Percentiles rank a stretch among this genome's conserved stretches.
Conservation (phyloP, 2,888 invertebrate genomes). For the Panopea generosa region DNA sequence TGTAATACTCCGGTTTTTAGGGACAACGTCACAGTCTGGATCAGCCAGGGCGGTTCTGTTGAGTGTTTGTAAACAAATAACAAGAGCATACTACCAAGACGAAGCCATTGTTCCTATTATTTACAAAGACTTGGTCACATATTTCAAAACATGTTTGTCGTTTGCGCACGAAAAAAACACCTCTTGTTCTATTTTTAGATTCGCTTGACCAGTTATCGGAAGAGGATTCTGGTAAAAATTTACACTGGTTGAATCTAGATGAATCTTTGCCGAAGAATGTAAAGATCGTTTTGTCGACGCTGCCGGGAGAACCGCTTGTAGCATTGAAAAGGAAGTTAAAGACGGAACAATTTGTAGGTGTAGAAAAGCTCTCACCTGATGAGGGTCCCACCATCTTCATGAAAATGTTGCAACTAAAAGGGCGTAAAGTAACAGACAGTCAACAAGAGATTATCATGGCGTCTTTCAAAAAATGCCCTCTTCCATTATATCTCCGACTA, state of each 20-base stretch:
- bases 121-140: constrained; percentile 19
- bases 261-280: constrained; percentile 63
- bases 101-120: constrained; percentile 12
- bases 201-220: constrained; percentile 72
- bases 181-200: constrained; percentile 69
- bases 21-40: constrained; percentile 66
- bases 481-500: constrained; percentile 74
- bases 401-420: constrained; percentile 54
- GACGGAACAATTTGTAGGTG: constrained; percentile 52
- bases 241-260: constrained; percentile 71
- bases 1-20: constrained; percentile 62
- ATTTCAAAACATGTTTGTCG: constrained; percentile 21
- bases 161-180: constrained; percentile 45
- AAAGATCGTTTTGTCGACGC: constrained; percentile 71
- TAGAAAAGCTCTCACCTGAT: constrained; percentile 58
- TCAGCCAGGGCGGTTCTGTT: constrained; percentile 46
- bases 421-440: constrained; percentile 64
- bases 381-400: constrained; percentile 67
- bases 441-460: constrained; percentile 64
- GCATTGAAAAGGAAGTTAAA: constrained; percentile 55
- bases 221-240: constrained; percentile 62
- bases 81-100: constrained; percentile 17
- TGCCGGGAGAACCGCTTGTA: constrained; percentile 66
- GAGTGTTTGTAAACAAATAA: constrained; percentile 64
- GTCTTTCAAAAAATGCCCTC: constrained; percentile 65